Conservation (phyloP, 2,113 vertebrate species). For the Epinephelus fuscoguttatus region DNA sequence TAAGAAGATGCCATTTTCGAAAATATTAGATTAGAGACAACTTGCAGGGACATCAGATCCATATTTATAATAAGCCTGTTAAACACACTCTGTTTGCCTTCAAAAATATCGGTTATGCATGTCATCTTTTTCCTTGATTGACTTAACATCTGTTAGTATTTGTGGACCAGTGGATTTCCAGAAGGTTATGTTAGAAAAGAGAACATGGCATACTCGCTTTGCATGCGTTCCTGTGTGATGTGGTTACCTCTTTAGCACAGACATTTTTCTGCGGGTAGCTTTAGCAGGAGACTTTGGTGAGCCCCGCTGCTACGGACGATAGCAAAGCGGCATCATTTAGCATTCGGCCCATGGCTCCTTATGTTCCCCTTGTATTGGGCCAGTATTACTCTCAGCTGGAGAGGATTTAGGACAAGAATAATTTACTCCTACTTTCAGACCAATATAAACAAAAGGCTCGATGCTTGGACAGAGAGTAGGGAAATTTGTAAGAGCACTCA, state of each 20-base stretch:
- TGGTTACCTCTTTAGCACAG: constrained; percentile 64
- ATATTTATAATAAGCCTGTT: constrained; percentile 25
- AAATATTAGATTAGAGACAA: constrained; percentile 38
- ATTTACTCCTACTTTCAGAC: constrained; percentile 80
- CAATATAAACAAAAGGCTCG: constrained; percentile 80
- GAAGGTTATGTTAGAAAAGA: constrained; percentile 46
- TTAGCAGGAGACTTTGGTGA: constrained; percentile 49
- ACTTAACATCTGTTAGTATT: constrained; percentile 68
- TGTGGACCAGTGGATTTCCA: constrained; percentile 58
- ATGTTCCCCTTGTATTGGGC: constrained; percentile 57
- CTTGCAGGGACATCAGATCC: background rate
- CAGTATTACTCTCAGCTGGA: constrained; percentile 81
- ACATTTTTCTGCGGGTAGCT: constrained; percentile 56
- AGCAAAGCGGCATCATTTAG: constrained; percentile 64
- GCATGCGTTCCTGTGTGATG: constrained; percentile 72
- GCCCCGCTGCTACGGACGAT: constrained; percentile 55
- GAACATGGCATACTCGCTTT: constrained; percentile 57
- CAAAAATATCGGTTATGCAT: constrained; percentile 30
- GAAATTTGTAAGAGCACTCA: constrained; percentile 79
- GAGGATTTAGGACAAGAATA: constrained; percentile 81
- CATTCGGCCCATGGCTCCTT: constrained; percentile 68
- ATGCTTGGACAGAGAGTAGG: constrained; percentile 73
- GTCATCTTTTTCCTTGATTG: constrained; percentile 41
- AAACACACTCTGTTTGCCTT: constrained; percentile 31
- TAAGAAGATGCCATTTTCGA: constrained; percentile 20